A percentile compares a stretch with the other conserved stretches of the same genome.
Conservation (phyloP, 2,888 invertebrate genomes). For the Pandemis corylana region DNA sequence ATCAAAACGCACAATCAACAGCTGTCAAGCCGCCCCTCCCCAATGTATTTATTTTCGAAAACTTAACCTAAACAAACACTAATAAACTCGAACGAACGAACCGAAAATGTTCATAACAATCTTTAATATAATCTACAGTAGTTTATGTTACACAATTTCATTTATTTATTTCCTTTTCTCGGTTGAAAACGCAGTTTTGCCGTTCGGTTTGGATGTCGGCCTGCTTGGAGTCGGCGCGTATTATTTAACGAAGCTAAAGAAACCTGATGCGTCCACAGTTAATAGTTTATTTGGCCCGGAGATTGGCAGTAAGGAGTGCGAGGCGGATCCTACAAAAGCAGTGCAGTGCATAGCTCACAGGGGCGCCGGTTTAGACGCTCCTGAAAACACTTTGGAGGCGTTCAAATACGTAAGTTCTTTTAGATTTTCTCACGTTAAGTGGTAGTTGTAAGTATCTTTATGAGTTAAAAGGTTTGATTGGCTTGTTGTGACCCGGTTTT, state of each 20-base stretch:
- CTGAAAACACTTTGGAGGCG: conserved; percentile 91
- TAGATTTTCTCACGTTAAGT: conserved; percentile 28
- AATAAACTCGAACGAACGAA: conserved; percentile 64
- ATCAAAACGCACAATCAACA: conserved; percentile 31
- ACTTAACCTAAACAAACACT: conserved; percentile 57
- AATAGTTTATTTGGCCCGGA: conserved; percentile 84
- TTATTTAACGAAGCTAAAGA: conserved; percentile 67
- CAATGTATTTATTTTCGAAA: conserved; percentile 68
- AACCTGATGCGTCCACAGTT: conserved; percentile 70
- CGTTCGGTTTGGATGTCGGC: conserved; percentile 73
- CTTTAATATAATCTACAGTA: conserved; percentile 58
- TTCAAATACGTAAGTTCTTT: conserved; percentile 86
- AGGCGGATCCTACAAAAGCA: conserved; percentile 71
- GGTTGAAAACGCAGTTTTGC: conserved; percentile 71
- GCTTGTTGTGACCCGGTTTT: background rate
- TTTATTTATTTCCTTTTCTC: conserved; percentile 61
- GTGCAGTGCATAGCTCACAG: conserved; percentile 89
- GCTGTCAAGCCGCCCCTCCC: conserved; percentile 60
- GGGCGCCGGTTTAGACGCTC: conserved; percentile 90
- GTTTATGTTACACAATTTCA: conserved; percentile 59
- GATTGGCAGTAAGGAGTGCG: conserved; percentile 72
- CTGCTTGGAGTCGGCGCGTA: conserved; percentile 68
- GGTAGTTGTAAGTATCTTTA: background rate
- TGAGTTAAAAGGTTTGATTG: background rate
- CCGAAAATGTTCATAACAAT: conserved; percentile 67